Conservation (phyloP, 2,113 vertebrate species). For the Irena cyanogastra region DNA sequence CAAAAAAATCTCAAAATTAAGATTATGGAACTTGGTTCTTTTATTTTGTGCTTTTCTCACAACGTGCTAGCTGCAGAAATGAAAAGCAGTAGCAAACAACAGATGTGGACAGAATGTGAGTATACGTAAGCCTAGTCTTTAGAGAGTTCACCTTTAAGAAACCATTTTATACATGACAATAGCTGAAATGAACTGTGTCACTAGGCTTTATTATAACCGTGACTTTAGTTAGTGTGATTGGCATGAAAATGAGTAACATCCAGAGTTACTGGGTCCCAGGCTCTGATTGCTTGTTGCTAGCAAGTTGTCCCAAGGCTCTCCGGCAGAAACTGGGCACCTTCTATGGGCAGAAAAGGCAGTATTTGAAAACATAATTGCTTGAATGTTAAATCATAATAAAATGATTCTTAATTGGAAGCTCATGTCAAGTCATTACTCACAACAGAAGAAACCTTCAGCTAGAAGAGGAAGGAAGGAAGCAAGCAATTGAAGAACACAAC, state of each 20-base stretch:
- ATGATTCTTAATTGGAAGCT: neutral
- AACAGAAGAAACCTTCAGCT: neutral
- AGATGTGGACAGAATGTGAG: neutral
- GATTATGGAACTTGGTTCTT: neutral
- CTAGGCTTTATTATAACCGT: neutral
- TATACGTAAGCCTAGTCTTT: neutral
- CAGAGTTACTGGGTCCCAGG: neutral
- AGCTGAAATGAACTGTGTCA: rapidly evolving
- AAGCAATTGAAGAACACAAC: neutral
- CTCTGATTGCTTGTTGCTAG: neutral
- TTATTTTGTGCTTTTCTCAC: neutral
- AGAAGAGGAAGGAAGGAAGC: neutral
- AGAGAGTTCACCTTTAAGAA: neutral
- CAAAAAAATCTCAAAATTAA: neutral
- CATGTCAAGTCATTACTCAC: neutral
- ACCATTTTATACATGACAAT: neutral
- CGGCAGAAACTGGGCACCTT: neutral
- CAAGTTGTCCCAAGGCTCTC: neutral
- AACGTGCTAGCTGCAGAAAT: neutral
- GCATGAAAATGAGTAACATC: neutral
- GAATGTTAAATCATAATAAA: neutral
- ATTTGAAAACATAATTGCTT: neutral
- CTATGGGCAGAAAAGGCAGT: neutral
- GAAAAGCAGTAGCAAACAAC: neutral
- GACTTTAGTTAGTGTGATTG: neutral